Evolutionary conservation across 2,888 invertebrate genomes (phyloP).

Genomic region (Rotaria magnacalcarata): DNA sequence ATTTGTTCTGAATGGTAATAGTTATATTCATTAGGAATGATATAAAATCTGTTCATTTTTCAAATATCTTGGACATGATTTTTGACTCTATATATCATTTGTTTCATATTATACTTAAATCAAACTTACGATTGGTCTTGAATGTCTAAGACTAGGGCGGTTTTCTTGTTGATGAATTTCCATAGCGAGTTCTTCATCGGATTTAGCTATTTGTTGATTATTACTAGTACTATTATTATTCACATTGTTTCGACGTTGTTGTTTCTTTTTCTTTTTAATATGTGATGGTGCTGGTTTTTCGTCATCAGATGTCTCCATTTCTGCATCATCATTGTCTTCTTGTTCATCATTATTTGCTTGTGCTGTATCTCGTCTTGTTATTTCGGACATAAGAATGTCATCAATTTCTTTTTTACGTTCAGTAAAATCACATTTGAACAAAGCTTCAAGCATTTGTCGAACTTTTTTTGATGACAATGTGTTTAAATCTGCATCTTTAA

Average conservation of each 20-base stretch:
- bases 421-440: conserved; percentile 33
- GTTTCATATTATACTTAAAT: no score
- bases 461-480: conserved; percentile 36
- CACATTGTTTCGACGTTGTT: background rate
- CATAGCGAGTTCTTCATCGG: conserved; percentile 3
- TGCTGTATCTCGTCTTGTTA: background rate
- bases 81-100: no score
- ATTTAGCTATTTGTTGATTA: background rate
- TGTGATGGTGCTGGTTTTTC: conserved; percentile 2
- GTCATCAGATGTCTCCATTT: background rate
- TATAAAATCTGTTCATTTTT: no score
- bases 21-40: no score
- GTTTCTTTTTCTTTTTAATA: background rate
- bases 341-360: background rate
- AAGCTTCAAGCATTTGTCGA: conserved; percentile 22
- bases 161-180: conserved; percentile 35
- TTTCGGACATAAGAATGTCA: conserved; percentile 31
- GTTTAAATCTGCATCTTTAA: conserved; percentile 32
- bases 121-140: background rate
- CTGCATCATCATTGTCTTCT: background rate
- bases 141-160: conserved; percentile 26
- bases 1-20: no score
- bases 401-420: conserved; percentile 35
- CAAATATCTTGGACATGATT: no score
- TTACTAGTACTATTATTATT: background rate